Evolutionary conservation across 2,888 invertebrate genomes (phyloP).

Genomic region (Melinaea menophilus): DNA sequence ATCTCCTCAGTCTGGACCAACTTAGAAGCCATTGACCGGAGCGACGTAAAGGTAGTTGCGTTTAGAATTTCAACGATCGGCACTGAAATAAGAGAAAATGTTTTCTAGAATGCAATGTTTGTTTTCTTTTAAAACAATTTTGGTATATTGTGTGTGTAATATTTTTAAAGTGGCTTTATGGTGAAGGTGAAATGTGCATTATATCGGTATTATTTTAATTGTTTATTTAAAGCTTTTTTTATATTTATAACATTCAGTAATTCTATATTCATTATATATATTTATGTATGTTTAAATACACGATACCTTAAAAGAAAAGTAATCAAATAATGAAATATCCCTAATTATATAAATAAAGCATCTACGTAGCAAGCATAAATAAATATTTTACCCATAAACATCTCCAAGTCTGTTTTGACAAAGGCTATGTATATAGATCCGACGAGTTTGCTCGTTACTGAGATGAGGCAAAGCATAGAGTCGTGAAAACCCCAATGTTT

Average conservation of each 20-base stretch:
- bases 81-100: slow-evolving; percentile 46
- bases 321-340: too few species aligned
- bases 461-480: slow-evolving; percentile 64
- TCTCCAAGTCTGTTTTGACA: slow-evolving; percentile 59
- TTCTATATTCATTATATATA: too few species aligned
- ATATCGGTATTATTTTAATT: not conserved
- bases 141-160: not conserved
- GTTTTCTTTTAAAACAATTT: slow-evolving; percentile 3
- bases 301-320: too few species aligned
- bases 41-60: slow-evolving; percentile 68
- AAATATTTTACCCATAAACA: slow-evolving; percentile 60
- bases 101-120: slow-evolving; percentile 11
- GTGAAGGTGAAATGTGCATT: not conserved
- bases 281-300: too few species aligned
- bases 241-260: too few species aligned
- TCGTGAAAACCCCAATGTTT: slow-evolving; percentile 68
- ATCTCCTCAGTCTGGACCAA: slow-evolving; percentile 64
- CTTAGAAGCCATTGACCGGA: slow-evolving; percentile 69
- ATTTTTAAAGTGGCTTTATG: not conserved
- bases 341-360: too few species aligned
- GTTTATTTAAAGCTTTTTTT: not conserved
- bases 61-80: slow-evolving; percentile 67
- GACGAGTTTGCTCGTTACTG: slow-evolving; percentile 57
- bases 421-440: slow-evolving; percentile 57
- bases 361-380: not conserved